Base-by-base conservation (phyloP, 2,888 invertebrate species). In the Anarsia innoxiella region DNA sequence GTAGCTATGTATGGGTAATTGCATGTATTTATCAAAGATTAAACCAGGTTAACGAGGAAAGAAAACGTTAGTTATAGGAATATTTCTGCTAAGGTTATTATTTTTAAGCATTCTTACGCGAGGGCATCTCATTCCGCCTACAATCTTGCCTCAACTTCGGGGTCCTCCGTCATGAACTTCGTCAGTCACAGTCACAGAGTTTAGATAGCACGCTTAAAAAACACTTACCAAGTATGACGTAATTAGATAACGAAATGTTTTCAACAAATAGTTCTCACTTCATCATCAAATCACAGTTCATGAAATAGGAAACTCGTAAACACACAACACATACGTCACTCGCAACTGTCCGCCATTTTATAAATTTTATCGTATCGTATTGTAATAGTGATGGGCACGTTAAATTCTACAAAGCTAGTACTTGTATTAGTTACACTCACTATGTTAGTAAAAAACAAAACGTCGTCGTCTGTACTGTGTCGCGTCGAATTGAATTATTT, bases 241-340 rank as follows among this genome's bases (percentile, higher is more conserved):
- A 49, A 50, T 49, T 46, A 58, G 58, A 57, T 60, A 64, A 55
- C 45, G 48, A 44, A 36, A 56, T 49, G 56, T 42, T 42, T 40
- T 46, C 49, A 56, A 51, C 45, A 54, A 58, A 57, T 46, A 62
- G 47, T 62, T 46, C 48, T 69, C 67, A 77, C 66, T 71, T 68
- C 75, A 79, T 71, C 53, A 61, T 69, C 49, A 60, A 56, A 57
- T 62, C 69, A 71, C 66, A 52, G 43, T 53, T 57, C 53, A 53
- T 47, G 45, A 57, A 62, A 55, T 55, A 58, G 48, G 46, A 59
- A 69, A 64, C 67, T 71, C 62, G 75, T 73, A 79, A 79, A 79
- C 73, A 80, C 77, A 75, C 65, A 73, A 77, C 77, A 79, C 75
- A 79, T 79, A 83, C 83, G 82, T 83, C 83, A 83, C 71, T 77